A percentile compares a stretch with the other conserved stretches of the same genome.
phyloP scores from a whole-genome alignment of 2,113 vertebrate genomes.

The Ascaphus truei region DNA sequence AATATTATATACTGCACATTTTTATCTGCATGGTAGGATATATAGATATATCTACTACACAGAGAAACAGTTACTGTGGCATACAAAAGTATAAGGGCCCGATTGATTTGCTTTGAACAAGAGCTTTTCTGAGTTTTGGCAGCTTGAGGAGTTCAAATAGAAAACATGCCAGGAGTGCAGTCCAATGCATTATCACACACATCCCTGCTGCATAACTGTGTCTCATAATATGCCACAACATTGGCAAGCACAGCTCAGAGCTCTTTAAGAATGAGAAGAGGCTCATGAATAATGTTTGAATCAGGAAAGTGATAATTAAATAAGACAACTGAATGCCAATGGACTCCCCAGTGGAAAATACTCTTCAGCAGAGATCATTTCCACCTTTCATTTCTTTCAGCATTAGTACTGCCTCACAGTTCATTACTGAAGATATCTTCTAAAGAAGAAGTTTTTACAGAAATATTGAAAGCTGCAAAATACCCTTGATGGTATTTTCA shows the following conservation, averaged over 20 bases:
- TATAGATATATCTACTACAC: too few species aligned
- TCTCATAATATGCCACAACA: slow-evolving; percentile 70
- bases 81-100: slow-evolving; percentile 5
- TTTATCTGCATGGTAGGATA: too few species aligned
- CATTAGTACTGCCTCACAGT: slow-evolving; percentile 31
- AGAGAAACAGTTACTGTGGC: not conserved
- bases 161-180: slow-evolving; percentile 67
- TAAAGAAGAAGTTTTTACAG: slow-evolving; percentile 18
- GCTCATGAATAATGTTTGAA: slow-evolving; percentile 75
- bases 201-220: slow-evolving; percentile 58
- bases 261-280: slow-evolving; percentile 68
- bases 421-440: slow-evolving; percentile 22
- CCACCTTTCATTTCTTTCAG: slow-evolving; percentile 26
- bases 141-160: slow-evolving; percentile 58
- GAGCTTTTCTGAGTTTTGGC: slow-evolving; percentile 55
- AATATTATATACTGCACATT: too few species aligned
- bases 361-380: slow-evolving; percentile 49
- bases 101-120: slow-evolving; percentile 54
- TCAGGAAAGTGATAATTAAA: slow-evolving; percentile 75
- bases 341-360: slow-evolving; percentile 64
- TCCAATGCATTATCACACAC: slow-evolving; percentile 63
- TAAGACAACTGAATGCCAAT: slow-evolving; percentile 68
- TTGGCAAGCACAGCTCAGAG: slow-evolving; percentile 70
- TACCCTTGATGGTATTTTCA: slow-evolving; percentile 20
- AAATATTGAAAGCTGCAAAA: slow-evolving; percentile 17